phyloP scores from a whole-genome alignment of 2,113 vertebrate species.

The Rhodinocichla rosea region DNA sequence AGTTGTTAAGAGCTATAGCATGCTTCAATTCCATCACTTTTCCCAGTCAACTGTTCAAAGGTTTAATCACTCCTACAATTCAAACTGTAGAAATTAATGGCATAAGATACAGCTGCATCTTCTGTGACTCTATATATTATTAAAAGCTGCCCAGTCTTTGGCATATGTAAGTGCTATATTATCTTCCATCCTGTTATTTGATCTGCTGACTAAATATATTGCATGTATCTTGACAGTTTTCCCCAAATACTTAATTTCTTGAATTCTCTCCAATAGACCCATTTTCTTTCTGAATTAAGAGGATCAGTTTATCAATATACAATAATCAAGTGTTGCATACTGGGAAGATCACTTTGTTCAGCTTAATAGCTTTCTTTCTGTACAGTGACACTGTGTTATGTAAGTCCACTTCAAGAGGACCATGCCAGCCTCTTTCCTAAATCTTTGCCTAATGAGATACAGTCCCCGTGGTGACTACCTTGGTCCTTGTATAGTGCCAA shows the following conservation, averaged over 20 bases:
- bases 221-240: neutral
- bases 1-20: neutral
- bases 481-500: neutral
- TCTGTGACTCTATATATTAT: neutral
- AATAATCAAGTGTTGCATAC: neutral
- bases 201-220: neutral
- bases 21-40: neutral
- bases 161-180: neutral
- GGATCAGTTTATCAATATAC: neutral
- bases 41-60: neutral
- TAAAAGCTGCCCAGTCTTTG: neutral
- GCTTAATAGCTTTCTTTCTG: neutral
- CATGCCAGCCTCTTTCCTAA: neutral
- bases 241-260: neutral
- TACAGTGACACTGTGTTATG: neutral
- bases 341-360: neutral
- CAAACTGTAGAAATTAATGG: neutral
- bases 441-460: neutral
- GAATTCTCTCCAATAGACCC: neutral
- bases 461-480: neutral
- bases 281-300: slow-evolving; percentile 20
- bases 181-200: neutral
- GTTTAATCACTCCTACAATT: neutral
- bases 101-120: neutral
- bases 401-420: neutral